phyloP scores from a whole-genome alignment of 1,140 invertebrate species.

The Phthorimaea operculella region DNA sequence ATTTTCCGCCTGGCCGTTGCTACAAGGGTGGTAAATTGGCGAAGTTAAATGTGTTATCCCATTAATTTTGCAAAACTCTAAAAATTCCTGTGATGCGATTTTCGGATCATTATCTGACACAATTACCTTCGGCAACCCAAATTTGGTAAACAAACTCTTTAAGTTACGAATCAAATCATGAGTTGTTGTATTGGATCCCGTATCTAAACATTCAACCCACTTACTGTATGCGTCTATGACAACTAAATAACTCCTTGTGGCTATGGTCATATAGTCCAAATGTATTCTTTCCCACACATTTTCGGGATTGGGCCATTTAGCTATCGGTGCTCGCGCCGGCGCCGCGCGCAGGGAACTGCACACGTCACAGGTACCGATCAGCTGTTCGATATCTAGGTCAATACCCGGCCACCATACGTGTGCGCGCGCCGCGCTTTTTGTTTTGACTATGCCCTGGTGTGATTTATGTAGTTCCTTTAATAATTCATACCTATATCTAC shows the following conservation, averaged over 20 bases:
- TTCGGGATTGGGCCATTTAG: background rate
- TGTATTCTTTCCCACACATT: background rate
- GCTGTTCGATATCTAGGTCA: background rate
- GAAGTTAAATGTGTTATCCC: background rate
- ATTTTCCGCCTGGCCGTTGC: background rate
- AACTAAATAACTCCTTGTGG: background rate
- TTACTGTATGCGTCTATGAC: background rate
- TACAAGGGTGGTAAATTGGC: background rate
- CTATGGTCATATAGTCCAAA: background rate
- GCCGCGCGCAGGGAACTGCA: no score
- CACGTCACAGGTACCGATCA: background rate
- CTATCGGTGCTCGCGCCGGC: no score
- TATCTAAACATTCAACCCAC: background rate
- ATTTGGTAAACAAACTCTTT: background rate
- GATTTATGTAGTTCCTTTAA: background rate
- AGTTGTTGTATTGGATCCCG: background rate
- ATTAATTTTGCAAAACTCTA: background rate
- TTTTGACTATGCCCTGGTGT: background rate
- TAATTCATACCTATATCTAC: background rate
- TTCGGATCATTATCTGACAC: background rate
- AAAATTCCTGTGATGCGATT: background rate
- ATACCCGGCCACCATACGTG: background rate
- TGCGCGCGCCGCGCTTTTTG: background rate
- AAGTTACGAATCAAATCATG: background rate
- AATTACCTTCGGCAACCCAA: background rate